These are phyloP conservation scores for Hystrix cristata DNA, from an alignment of 2,113 vertebrate genomes.

Conservation along the genomic window DNA sequence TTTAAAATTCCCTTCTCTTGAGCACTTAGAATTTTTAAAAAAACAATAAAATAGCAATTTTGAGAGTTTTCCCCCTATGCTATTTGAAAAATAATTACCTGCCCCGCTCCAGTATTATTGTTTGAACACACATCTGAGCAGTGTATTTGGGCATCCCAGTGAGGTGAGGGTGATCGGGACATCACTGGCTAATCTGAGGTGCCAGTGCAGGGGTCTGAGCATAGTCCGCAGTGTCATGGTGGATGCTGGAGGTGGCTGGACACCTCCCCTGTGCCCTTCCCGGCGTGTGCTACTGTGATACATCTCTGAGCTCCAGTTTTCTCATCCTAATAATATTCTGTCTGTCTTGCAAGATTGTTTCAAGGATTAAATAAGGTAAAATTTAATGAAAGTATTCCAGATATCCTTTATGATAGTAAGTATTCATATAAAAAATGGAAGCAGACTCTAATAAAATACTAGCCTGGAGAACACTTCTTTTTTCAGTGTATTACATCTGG, in stretches of 20 bases:
- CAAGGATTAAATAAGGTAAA: not conserved
- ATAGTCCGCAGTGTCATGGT: not conserved
- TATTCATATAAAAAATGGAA: not conserved
- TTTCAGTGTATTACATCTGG: not conserved
- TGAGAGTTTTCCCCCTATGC: not conserved
- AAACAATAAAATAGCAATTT: not conserved
- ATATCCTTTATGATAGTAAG: not conserved
- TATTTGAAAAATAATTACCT: not conserved
- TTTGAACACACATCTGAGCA: not conserved
- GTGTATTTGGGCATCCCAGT: not conserved
- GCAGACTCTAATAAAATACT: not conserved
- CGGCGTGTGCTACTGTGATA: not conserved
- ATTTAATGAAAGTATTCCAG: not conserved
- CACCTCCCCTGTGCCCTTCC: not conserved
- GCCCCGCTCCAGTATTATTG: too few species aligned
- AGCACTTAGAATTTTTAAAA: conserved; percentile 28
- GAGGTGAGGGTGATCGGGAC: too few species aligned
- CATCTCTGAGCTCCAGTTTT: not conserved
- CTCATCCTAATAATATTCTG: not conserved
- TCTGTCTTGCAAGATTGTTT: not conserved
- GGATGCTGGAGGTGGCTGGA: fast-evolving
- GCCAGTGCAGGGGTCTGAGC: fast-evolving
- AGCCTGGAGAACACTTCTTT: not conserved
- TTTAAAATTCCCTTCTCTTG: not conserved
- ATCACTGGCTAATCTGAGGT: fast-evolving